Conservation (phyloP, 1,140 invertebrate genomes). For the Drosophila arizonae region DNA sequence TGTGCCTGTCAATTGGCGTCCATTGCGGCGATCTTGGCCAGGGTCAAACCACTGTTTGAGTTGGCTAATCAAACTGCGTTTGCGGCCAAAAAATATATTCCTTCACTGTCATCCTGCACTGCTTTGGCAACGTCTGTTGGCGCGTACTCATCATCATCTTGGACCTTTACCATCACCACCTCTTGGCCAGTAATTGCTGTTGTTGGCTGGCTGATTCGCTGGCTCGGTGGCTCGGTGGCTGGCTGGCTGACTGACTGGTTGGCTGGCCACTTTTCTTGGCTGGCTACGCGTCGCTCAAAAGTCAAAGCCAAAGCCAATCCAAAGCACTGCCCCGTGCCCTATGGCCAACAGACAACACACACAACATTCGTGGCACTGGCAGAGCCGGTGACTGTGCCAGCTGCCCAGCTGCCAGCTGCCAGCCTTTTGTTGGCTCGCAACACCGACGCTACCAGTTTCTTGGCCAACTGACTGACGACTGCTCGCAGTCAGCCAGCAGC, state of each 20-base stretch:
- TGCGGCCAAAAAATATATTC: slow-evolving; percentile 62
- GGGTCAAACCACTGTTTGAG: slow-evolving; percentile 67
- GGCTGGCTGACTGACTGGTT: slow-evolving; percentile 30
- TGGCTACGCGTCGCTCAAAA: slow-evolving; percentile 79
- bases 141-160: slow-evolving; percentile 42
- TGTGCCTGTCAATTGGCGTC: slow-evolving; percentile 64
- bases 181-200: slow-evolving; percentile 47
- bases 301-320: slow-evolving; percentile 51
- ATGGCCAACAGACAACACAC: slow-evolving; percentile 23
- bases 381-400: slow-evolving; percentile 36
- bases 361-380: slow-evolving; percentile 54
- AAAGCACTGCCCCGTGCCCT: slow-evolving; percentile 38
- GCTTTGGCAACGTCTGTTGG: slow-evolving; percentile 25
- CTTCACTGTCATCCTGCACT: slow-evolving; percentile 42
- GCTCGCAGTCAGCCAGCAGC: slow-evolving; percentile 77
- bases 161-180: slow-evolving; percentile 68
- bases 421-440: slow-evolving; percentile 81
- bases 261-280: slow-evolving; percentile 81
- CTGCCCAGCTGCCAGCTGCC: slow-evolving; percentile 63
- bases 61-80: slow-evolving; percentile 78
- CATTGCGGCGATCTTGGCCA: slow-evolving; percentile 72
- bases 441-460: slow-evolving; percentile 82
- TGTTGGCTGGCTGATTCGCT: slow-evolving; percentile 47
- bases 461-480: slow-evolving; percentile 83
- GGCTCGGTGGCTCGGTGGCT: slow-evolving; percentile 51